These are phyloP conservation scores for Trichopoda pennipes DNA, from an alignment of 2,888 invertebrate genomes.

Conservation along the genomic window DNA sequence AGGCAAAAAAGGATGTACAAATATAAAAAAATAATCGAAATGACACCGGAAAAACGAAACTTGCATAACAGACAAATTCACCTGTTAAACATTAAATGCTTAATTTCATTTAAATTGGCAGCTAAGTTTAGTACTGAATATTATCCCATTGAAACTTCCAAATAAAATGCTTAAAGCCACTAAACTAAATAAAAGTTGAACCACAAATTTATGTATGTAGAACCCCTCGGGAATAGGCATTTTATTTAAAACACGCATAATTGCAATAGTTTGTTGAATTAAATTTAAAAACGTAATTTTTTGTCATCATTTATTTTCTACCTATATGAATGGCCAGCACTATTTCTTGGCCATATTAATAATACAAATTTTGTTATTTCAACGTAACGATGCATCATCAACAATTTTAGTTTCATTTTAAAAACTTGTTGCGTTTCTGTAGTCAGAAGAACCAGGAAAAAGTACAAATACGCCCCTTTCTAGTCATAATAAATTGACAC, in stretches of 20 bases:
- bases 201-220: background rate
- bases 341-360: conserved; percentile 45
- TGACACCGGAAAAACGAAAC: conserved; percentile 10
- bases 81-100: conserved; percentile 56
- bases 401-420: conserved; percentile 25
- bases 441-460: conserved; percentile 2
- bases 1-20: too few species aligned
- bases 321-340: background rate
- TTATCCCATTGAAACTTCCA: conserved; percentile 4
- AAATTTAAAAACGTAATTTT: conserved; percentile 43
- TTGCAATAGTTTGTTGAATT: conserved; percentile 24
- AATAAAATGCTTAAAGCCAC: background rate
- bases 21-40: too few species aligned
- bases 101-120: conserved; percentile 44
- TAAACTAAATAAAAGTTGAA: background rate
- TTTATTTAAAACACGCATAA: background rate
- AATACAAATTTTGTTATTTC: conserved; percentile 57
- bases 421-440: conserved; percentile 13
- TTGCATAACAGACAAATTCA: background rate
- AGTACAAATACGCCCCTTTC: conserved; percentile 64
- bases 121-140: conserved; percentile 22
- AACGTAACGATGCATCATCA: conserved; percentile 57
- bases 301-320: conserved; percentile 3
- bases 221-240: background rate
- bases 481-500: conserved; percentile 70